These are phyloP conservation scores for Passerina amoena DNA, from an alignment of 2,113 vertebrate genomes.

Conservation along the genomic window DNA sequence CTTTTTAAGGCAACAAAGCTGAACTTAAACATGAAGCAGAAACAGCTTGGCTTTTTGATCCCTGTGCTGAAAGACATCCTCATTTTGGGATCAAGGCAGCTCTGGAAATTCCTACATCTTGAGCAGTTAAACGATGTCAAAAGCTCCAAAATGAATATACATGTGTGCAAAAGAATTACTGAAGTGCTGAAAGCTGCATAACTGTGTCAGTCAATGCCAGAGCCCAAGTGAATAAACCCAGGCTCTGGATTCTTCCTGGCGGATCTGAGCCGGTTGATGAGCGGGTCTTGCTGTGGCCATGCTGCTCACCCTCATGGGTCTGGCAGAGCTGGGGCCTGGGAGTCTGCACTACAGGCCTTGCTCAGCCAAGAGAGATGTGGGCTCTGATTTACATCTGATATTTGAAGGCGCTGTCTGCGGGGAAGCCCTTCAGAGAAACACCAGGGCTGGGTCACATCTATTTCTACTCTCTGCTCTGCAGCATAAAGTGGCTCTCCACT, in stretches of 20 bases:
- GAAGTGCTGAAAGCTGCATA: background rate
- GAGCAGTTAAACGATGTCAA: background rate
- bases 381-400: background rate
- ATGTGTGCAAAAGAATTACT: background rate
- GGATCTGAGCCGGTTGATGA: background rate
- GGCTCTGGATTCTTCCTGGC: background rate
- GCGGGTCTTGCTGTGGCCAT: background rate
- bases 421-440: background rate
- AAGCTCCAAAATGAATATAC: background rate
- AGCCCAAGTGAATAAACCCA: background rate
- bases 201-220: background rate
- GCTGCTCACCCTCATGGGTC: background rate
- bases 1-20: background rate
- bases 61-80: background rate
- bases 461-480: background rate
- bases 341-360: rapidly evolving
- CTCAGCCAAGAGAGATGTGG: background rate
- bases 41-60: slow-evolving; percentile 3
- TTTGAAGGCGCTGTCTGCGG: background rate
- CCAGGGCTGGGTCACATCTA: background rate
- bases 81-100: background rate
- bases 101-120: background rate
- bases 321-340: background rate
- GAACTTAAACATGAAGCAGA: background rate
- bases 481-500: background rate